A percentile compares a stretch with the other conserved stretches of the same genome.
These are phyloP conservation scores for Menura novaehollandiae DNA, from an alignment of 2,113 vertebrate species.

Conservation along the genomic window DNA sequence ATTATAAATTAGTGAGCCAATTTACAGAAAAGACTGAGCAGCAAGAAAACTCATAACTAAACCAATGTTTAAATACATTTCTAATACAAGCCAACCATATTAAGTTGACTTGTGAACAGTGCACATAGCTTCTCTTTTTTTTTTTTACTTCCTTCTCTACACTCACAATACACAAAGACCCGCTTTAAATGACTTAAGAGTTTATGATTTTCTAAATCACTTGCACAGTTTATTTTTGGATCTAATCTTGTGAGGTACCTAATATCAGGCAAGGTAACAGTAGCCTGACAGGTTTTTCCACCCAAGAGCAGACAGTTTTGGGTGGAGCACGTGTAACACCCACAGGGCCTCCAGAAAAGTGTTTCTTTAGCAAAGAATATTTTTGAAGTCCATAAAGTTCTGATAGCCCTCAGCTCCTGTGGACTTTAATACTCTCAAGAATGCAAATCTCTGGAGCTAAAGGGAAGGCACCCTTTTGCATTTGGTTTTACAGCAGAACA, in stretches of 20 bases:
- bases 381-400: not conserved
- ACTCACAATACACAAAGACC: not conserved
- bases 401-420: not conserved
- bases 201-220: not conserved
- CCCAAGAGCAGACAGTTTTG: not conserved
- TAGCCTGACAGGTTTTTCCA: not conserved
- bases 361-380: not conserved
- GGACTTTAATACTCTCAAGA: not conserved
- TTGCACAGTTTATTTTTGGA: not conserved
- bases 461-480: not conserved
- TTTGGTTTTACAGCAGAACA: not conserved
- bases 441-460: not conserved
- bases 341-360: not conserved
- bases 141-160: not conserved
- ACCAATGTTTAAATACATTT: conserved; percentile 19
- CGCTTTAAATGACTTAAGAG: not conserved
- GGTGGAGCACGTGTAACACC: not conserved
- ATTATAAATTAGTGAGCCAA: conserved; percentile 9
- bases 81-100: not conserved
- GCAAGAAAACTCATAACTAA: conserved; percentile 8
- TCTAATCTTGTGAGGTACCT: not conserved
- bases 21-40: conserved; percentile 39
- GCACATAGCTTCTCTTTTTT: not conserved
- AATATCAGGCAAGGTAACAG: not conserved
- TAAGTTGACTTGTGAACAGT: not conserved